Conservation (phyloP, 2,797 vertebrate species). For the Hirundo rustica region DNA sequence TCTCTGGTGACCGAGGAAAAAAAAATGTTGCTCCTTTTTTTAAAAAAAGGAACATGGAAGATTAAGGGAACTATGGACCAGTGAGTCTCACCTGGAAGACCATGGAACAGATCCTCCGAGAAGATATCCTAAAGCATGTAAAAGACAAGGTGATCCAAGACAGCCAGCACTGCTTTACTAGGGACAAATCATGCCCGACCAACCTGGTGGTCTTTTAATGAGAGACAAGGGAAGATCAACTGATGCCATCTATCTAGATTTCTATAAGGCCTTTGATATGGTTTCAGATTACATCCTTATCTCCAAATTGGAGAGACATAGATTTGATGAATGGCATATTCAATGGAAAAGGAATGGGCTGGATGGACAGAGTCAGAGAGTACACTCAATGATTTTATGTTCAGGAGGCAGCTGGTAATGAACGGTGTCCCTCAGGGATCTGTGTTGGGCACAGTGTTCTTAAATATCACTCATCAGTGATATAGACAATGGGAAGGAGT, state of each 20-base stretch:
- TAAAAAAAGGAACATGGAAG: neutral
- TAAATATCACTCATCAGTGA: neutral
- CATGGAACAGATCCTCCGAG: neutral
- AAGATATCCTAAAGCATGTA: neutral
- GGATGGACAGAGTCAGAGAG: neutral
- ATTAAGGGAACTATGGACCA: fast-evolving
- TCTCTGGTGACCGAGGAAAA: neutral
- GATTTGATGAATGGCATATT: neutral
- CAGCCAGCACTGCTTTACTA: neutral
- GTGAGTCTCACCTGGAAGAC: neutral
- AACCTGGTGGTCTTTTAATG: neutral
- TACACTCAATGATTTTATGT: neutral
- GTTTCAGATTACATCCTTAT: neutral
- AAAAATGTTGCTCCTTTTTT: neutral
- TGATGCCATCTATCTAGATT: neutral
- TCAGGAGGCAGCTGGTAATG: neutral
- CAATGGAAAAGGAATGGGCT: neutral
- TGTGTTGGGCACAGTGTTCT: neutral
- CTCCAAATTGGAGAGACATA: neutral
- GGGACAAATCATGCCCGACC: neutral
- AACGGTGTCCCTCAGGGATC: neutral
- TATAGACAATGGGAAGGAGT: neutral
- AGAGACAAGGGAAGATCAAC: neutral
- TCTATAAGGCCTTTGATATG: neutral
- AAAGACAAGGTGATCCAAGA: neutral